A percentile compares a stretch with the other conserved stretches of the same genome.
These are phyloP conservation scores for Nomia melanderi DNA, from an alignment of 1,140 invertebrate genomes.

Conservation along the genomic window DNA sequence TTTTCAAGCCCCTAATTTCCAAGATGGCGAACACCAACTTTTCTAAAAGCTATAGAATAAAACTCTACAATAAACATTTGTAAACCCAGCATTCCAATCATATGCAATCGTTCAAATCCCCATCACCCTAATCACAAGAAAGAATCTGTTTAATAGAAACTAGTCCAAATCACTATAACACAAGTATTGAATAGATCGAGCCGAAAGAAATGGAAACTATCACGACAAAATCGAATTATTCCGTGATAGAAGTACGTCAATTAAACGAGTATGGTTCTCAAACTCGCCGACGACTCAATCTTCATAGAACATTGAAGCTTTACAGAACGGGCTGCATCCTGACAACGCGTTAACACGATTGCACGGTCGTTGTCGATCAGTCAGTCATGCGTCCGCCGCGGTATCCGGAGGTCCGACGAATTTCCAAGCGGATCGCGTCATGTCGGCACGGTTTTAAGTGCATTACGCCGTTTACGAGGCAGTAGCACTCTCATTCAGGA, in stretches of 20 bases:
- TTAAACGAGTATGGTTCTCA: neutral
- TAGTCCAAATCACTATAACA: too few relatives aligned
- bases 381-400: neutral
- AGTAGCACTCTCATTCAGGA: slow-evolving; percentile 25
- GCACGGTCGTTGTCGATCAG: slow-evolving; percentile 26
- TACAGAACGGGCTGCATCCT: neutral
- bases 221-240: neutral
- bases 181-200: neutral
- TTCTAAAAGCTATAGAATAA: too few relatives aligned
- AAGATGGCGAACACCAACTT: too few relatives aligned
- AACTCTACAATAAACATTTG: too few relatives aligned
- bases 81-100: too few relatives aligned
- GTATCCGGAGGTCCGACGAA: slow-evolving; percentile 28
- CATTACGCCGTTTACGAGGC: slow-evolving; percentile 52
- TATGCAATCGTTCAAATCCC: too few relatives aligned
- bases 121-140: too few relatives aligned
- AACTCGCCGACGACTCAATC: slow-evolving; percentile 30
- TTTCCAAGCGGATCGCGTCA: slow-evolving; percentile 46
- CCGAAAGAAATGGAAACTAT: neutral
- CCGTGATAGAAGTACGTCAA: neutral
- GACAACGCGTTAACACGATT: slow-evolving; percentile 49
- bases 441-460: slow-evolving; percentile 39
- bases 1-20: too few relatives aligned
- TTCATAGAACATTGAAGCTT: neutral
- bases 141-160: too few relatives aligned